These are phyloP conservation scores for Actinernus sp. DNA, from an alignment of 92 coral and sea anemone genomes.

Conservation along the genomic window DNA sequence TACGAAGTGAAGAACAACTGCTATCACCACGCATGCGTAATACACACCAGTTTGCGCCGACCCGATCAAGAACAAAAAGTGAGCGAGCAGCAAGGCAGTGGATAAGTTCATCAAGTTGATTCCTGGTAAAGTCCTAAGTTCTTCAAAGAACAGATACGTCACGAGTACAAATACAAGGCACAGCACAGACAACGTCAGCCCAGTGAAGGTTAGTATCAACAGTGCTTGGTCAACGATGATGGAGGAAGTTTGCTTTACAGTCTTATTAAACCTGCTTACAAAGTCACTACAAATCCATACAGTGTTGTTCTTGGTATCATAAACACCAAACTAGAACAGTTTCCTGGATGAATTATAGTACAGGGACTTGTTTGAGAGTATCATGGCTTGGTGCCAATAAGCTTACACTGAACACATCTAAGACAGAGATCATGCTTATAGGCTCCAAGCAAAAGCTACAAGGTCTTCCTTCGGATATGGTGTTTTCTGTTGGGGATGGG, in stretches of 20 bases:
- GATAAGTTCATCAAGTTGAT: conserved; percentile 54
- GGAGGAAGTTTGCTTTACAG: not conserved
- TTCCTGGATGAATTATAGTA: conserved; percentile 30
- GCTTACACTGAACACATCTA: conserved; percentile 25
- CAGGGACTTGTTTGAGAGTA: conserved; percentile 51
- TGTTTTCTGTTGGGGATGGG: no score
- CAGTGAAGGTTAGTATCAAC: conserved; percentile 32
- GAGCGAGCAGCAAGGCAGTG: conserved; percentile 14
- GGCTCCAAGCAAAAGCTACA: no score
- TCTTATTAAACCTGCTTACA: not conserved
- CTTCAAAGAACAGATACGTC: conserved; percentile 40
- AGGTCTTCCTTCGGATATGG: no score
- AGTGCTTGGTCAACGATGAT: conserved; percentile 1
- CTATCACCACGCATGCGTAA: conserved; percentile 43
- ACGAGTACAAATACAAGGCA: conserved; percentile 22
- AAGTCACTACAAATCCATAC: conserved; percentile 28
- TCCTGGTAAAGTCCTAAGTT: conserved; percentile 61
- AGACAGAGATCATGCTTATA: no score
- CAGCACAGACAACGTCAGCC: conserved; percentile 37
- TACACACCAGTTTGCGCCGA: conserved; percentile 9
- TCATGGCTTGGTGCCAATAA: no score
- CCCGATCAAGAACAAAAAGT: no score
- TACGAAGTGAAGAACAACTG: conserved; percentile 54
- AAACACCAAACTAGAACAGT: no score
- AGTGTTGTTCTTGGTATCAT: conserved; percentile 27